Percentiles rank a stretch among this genome's conserved stretches.
Conservation (phyloP, 2,888 invertebrate species). For the Cacoxenus indagator region DNA sequence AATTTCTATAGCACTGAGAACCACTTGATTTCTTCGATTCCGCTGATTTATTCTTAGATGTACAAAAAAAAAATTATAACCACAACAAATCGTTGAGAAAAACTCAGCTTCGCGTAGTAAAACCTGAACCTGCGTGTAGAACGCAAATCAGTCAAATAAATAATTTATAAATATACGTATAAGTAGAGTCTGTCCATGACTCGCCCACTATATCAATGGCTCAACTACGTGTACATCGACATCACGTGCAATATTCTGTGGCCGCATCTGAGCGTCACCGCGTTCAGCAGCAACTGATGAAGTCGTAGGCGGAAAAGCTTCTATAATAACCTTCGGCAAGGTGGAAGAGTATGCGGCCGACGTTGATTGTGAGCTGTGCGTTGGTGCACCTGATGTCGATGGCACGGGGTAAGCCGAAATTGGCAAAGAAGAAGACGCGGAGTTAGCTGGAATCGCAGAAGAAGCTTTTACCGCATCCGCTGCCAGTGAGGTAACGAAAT, state of each 20-base stretch:
- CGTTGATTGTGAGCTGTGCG: neutral
- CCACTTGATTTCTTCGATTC: no score
- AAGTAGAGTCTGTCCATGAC: no score
- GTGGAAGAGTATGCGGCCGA: neutral
- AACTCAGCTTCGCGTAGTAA: neutral
- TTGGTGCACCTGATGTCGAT: neutral
- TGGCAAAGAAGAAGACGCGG: no score
- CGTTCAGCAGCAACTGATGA: neutral
- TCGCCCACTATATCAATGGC: neutral
- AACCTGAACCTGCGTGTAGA: neutral
- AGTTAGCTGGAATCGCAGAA: neutral
- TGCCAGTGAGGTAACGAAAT: neutral
- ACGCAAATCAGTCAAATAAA: neutral
- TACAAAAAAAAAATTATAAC: neutral
- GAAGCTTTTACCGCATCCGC: neutral
- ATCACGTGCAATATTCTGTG: neutral
- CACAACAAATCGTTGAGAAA: neutral
- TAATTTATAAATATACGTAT: neutral
- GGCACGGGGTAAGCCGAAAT: neutral
- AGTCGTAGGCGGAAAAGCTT: neutral
- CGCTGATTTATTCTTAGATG: no score
- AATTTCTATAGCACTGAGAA: no score
- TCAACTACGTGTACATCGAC: neutral
- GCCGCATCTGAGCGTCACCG: neutral
- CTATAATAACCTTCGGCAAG: neutral